Conservation (phyloP, 2,113 vertebrate species). For the Pimephales promelas region DNA sequence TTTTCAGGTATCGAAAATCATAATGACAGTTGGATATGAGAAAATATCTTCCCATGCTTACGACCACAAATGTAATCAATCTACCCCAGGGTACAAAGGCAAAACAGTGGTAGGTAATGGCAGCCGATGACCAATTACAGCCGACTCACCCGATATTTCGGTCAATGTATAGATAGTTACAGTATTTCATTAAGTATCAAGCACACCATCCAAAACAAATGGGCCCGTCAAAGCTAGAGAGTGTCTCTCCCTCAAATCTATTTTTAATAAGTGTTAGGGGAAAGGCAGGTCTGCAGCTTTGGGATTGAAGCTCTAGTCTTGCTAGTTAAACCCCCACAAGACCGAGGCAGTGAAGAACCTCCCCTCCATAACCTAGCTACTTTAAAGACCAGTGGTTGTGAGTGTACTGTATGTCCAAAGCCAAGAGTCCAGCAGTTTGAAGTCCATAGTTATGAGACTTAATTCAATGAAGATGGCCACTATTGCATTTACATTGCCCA, state of each 20-base stretch:
- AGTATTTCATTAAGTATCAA: constrained; percentile 71
- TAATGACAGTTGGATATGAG: constrained; percentile 30
- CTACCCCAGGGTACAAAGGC: constrained; percentile 55
- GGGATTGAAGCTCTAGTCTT: constrained; percentile 43
- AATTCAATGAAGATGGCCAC: neutral
- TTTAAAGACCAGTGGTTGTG: constrained; percentile 1
- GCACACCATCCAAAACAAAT: constrained; percentile 75
- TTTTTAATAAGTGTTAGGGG: constrained; percentile 65
- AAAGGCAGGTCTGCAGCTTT: constrained; percentile 44
- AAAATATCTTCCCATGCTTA: constrained; percentile 50
- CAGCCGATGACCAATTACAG: constrained; percentile 60
- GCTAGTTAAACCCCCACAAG: constrained; percentile 52
- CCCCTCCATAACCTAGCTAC: neutral
- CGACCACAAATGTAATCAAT: constrained; percentile 62
- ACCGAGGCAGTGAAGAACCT: constrained; percentile 42
- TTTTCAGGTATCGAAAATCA: neutral
- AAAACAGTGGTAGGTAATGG: constrained; percentile 59
- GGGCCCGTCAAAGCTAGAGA: constrained; percentile 64
- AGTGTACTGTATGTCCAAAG: neutral
- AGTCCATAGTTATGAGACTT: neutral
- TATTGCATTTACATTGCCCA: neutral
- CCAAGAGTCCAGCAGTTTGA: constrained; percentile 6
- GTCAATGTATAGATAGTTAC: constrained; percentile 72
- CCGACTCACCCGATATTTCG: constrained; percentile 61
- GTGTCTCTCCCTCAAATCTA: constrained; percentile 56